These are phyloP conservation scores for Microtus ochrogaster DNA, from an alignment of 2,113 vertebrate genomes.

Conservation along the genomic window DNA sequence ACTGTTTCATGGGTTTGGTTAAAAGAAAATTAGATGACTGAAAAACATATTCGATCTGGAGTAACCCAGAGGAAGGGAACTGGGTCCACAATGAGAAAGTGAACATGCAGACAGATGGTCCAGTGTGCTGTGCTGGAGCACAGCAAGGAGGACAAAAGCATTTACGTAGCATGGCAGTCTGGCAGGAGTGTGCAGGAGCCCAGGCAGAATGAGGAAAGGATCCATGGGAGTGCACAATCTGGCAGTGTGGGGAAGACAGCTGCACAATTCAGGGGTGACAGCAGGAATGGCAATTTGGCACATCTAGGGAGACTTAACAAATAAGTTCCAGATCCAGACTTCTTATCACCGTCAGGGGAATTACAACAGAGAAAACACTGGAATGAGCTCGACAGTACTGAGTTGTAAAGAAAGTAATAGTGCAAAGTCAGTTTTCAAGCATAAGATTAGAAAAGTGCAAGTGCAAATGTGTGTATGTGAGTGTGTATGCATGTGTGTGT, in stretches of 20 bases:
- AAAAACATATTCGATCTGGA: not conserved
- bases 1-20: not conserved
- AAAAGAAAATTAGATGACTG: not conserved
- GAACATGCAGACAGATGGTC: not conserved
- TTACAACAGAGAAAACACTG: not conserved
- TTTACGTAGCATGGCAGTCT: not conserved
- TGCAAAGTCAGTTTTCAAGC: not conserved
- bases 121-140: not conserved
- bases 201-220: not conserved
- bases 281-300: not conserved
- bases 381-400: not conserved
- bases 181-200: not conserved
- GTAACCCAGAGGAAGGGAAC: not conserved
- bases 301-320: not conserved
- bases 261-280: not conserved
- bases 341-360: not conserved
- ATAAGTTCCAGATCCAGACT: slow-evolving; percentile 3
- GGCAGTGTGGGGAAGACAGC: not conserved
- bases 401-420: not conserved
- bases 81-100: not conserved
- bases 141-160: not conserved
- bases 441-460: not conserved
- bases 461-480: not conserved
- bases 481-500: not conserved
- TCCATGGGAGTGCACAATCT: not conserved